Evolutionary conservation across 2,888 invertebrate species (phyloP), one percentile per base, ranked within the genome.

Genomic region (Rhopalosiphum nymphaeae): DNA sequence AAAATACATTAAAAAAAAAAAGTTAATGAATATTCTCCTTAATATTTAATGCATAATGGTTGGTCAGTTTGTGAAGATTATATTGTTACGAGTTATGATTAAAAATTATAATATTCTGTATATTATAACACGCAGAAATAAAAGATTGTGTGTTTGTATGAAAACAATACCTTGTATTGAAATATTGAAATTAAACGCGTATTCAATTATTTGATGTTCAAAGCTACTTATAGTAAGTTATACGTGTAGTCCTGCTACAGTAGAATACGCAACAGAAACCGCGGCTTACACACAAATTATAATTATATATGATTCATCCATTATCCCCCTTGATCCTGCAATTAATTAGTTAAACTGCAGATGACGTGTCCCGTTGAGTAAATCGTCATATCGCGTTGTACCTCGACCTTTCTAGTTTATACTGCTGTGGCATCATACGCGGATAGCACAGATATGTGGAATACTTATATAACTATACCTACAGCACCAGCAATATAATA

Each of bases 301-400:
- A 29, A 46, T 86, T 46, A 86, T 46, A 36, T 25, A 67, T 90
- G 90, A 67, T 49, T 90, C 90, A 90, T 36, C 26, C 10, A 9
- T 90, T 67, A 90, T 67, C 2, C 26, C 25, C 36, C 49, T 36
- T 36, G 67, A 90, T 46, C 29, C 61, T 61, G 61, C 13, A 78
- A 36, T 78, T 78, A 78, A 78, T 89, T 67, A 90, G 46, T 67
- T 67, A 25, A 21, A 90, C 90, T 67, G 36, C 67, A 49, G 21
- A 90, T 90, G 67, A 90, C 67, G 67, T 49, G 90, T 90, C 11
- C 26, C 53, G 29, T 5, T 49, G 46, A 21, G 49, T 49, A 87
- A n/a, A 87, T 89, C 89, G 57, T 89, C 57, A 56, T 29, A 56
- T 56, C 29, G 9, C 5, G n/a, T 67, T 4, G 3, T 11, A 89